Base-by-base conservation (phyloP, 53 echinoderm and acorn worm genomes). In the Apostichopus leukothele region DNA sequence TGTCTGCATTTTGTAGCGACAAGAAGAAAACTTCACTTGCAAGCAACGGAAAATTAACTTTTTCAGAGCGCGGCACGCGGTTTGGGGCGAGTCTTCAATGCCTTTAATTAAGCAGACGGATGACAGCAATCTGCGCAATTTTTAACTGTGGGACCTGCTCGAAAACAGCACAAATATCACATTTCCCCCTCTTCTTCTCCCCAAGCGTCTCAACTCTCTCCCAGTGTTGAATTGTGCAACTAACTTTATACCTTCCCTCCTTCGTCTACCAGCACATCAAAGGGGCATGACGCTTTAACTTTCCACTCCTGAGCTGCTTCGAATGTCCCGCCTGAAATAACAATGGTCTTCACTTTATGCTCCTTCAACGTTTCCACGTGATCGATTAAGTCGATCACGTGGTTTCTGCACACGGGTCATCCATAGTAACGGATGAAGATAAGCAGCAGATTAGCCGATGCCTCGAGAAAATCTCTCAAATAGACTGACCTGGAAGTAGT, bases 371-470 rank as follows among this genome's bases (percentile, higher is more conserved):
- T 79, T 50, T 50, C 79, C 53, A 13, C 79, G 0, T 79, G 54
- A 79, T 53, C 18, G 50, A 16, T 19, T 18, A 79, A 51, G 14
- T 79, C 79, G 18, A 16, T 51, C 52, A 79, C 79, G 53, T 79
- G 79, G 19, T 79, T 53, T 50, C 79, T 53, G 79, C 79, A 79
- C 79, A 53, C 52, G 19, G 79, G 79, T 79, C 79, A 79, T 51
- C 52, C 51, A 16, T 79, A 79, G 79, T 79, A 79, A 7, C 79
- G 79, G 51, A 79, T 53, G 79, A 79, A 79, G 9, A 79, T 16
- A 0, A 79, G 53, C 53, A 79, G 53, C 51, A 53, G 51, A 5
- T 51, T 79, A 10, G 18, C 16, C 2, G 79, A 13, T 16, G 11
- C 54, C 5, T 4, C 9, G 6, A 79, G 18, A 51, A 79, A 79